These are phyloP conservation scores for Philaethria dido DNA, from an alignment of 2,888 invertebrate genomes.

Conservation along the genomic window DNA sequence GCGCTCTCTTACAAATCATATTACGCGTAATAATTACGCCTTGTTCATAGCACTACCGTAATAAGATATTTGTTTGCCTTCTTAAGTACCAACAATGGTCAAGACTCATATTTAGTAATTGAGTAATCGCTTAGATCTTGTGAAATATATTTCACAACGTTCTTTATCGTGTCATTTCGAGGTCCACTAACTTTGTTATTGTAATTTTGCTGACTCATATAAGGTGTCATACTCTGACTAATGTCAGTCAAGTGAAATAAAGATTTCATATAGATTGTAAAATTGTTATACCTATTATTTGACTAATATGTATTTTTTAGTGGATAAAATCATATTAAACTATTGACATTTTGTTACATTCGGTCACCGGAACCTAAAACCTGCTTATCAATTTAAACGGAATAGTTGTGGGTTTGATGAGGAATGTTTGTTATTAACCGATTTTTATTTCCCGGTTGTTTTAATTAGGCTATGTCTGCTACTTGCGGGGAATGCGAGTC, in stretches of 20 bases:
- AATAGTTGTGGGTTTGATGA: too few species aligned
- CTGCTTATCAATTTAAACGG: too few species aligned
- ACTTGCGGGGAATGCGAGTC: too few species aligned
- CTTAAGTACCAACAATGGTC: neutral
- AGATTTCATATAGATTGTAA: neutral
- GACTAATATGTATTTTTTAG: slow-evolving; percentile 2
- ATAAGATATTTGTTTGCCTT: neutral
- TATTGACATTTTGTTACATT: neutral
- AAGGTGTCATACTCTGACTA: slow-evolving; percentile 12
- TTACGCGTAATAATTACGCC: neutral
- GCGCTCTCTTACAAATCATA: neutral
- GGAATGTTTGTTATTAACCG: too few species aligned
- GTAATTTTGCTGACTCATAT: slow-evolving; percentile 22
- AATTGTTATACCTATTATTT: neutral
- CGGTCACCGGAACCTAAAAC: too few species aligned
- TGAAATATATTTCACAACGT: slow-evolving; percentile 1
- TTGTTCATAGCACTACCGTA: neutral
- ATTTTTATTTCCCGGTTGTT: too few species aligned
- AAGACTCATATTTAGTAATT: slow-evolving; percentile 2
- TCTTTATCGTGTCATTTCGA: slow-evolving; percentile 14
- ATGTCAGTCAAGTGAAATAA: slow-evolving; percentile 5
- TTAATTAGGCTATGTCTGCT: too few species aligned
- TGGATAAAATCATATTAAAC: neutral
- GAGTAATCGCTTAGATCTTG: slow-evolving; percentile 20
- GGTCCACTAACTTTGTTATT: slow-evolving; percentile 15